A percentile compares a stretch with the other conserved stretches of the same genome.
Evolutionary conservation across 2,113 vertebrate genomes (phyloP).

Genomic region (Prionailurus viverrinus): DNA sequence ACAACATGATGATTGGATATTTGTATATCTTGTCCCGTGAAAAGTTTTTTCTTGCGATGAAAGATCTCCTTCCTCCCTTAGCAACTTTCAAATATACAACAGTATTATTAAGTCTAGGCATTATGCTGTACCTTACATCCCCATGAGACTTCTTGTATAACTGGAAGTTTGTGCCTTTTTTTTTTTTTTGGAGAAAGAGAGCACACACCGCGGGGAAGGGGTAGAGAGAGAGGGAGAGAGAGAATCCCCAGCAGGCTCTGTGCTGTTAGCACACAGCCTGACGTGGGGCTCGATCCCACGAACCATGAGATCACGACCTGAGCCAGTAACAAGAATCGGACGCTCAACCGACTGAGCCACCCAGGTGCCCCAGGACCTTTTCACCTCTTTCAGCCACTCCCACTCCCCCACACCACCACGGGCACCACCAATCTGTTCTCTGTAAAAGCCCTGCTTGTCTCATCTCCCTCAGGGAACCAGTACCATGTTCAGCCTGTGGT

Average conservation of each 20-base stretch:
- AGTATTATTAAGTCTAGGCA: background rate
- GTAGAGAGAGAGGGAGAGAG: too few species aligned
- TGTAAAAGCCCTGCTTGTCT: background rate
- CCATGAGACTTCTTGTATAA: background rate
- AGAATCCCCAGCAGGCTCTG: too few species aligned
- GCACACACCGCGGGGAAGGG: too few species aligned
- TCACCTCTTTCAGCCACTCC: background rate
- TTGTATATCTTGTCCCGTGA: background rate
- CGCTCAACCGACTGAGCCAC: too few species aligned
- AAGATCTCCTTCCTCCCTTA: background rate
- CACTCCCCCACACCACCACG: too few species aligned
- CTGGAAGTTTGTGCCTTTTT: background rate
- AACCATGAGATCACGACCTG: too few species aligned
- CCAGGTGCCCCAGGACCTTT: too few species aligned
- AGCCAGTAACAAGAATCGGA: too few species aligned
- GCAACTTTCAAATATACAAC: background rate
- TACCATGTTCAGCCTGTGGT: background rate
- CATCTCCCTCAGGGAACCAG: background rate
- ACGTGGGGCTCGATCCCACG: too few species aligned
- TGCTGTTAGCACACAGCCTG: too few species aligned
- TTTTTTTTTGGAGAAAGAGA: too few species aligned
- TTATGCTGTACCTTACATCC: rapidly evolving
- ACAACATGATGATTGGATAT: background rate
- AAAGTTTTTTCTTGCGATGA: background rate
- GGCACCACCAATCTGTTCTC: too few species aligned